Base-by-base conservation (phyloP, 1,140 invertebrate species). In the Ganaspis sp. region DNA sequence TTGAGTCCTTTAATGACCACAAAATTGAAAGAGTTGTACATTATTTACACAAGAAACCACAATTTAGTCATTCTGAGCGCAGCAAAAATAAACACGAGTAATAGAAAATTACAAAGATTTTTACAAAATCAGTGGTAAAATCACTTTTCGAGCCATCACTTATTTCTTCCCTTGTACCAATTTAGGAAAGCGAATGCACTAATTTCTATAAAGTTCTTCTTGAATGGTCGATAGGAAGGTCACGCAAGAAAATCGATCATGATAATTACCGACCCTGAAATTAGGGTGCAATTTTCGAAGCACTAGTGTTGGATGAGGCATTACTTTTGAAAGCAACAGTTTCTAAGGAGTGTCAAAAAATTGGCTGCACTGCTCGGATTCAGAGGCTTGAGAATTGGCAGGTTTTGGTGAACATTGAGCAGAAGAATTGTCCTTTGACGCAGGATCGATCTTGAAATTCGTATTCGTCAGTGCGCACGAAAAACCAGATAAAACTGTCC, bases 381-480 rank as follows among this genome's bases (percentile, higher is more conserved):
- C 29, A 34, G 29, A 34, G 29, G 29, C 29, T 34, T 34, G 29
- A 34, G 6, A 34, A 3, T 34, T 34, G 29, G 29, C 29, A 34
- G 29, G 70, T 74, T 74, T 73, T 76, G 74, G 69, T 76, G n/a
- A n/a, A 74, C 73, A 77, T 58, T 72, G 73, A 74, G 69, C 76
- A 78, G 23, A 11, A 54, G 6, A 6, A 6, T 34, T 53, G 64
- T 37, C 78, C 79, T 81, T 77, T 79, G 79, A 79, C 69, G 53
- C 53, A 75, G 70, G 69, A 49, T 73, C 19, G 42, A 34, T 42
- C 19, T 73, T 58, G 71, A 45, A n/a, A 76, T 73, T 74, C 64
- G 69, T 53, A 69, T 54, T 34, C 73, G 45, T 78, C 53, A 64
- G 4, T 72, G 76, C 74, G 26, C 53, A 75, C 74, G 54, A 4